A percentile compares a stretch with the other conserved stretches of the same genome.
Evolutionary conservation across 1,140 invertebrate genomes (phyloP).

Genomic region (Ceratina japonica): DNA sequence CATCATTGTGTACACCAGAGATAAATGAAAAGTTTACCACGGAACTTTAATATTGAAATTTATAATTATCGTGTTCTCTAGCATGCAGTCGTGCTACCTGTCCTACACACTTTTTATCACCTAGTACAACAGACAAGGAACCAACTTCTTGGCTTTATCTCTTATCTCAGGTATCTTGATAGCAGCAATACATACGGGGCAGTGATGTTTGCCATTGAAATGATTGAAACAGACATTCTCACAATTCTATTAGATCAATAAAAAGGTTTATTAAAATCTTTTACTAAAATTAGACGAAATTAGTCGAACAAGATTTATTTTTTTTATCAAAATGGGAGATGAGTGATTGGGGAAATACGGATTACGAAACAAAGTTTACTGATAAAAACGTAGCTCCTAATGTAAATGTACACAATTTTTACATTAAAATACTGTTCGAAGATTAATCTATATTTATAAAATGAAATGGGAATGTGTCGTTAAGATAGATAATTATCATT

Average conservation of each 20-base stretch:
- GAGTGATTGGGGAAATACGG: background rate
- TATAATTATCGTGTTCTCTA: conserved; percentile 38
- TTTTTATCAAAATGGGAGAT: background rate
- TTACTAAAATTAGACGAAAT: too few species aligned
- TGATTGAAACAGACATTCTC: background rate
- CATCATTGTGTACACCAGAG: conserved; percentile 79
- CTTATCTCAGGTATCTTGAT: conserved; percentile 70
- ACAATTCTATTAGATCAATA: background rate
- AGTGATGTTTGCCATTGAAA: conserved; percentile 8
- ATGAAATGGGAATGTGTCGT: conserved; percentile 53
- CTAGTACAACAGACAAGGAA: conserved; percentile 60
- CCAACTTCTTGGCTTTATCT: conserved; percentile 71
- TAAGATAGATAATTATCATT: conserved; percentile 82
- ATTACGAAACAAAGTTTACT: conserved; percentile 46
- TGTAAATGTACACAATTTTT: conserved; percentile 40
- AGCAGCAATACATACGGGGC: conserved; percentile 51
- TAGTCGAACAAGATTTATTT: too few species aligned
- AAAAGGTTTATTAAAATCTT: background rate
- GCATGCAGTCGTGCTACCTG: conserved; percentile 32
- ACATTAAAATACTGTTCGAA: conserved; percentile 41
- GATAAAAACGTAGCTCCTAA: conserved; percentile 31
- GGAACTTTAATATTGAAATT: conserved; percentile 39
- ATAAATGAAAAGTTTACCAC: conserved; percentile 23
- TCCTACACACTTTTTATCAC: conserved; percentile 67
- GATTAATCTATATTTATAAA: conserved; percentile 43